These are phyloP conservation scores for Hydropotes inermis DNA, from an alignment of 2,113 vertebrate genomes.

Conservation along the genomic window DNA sequence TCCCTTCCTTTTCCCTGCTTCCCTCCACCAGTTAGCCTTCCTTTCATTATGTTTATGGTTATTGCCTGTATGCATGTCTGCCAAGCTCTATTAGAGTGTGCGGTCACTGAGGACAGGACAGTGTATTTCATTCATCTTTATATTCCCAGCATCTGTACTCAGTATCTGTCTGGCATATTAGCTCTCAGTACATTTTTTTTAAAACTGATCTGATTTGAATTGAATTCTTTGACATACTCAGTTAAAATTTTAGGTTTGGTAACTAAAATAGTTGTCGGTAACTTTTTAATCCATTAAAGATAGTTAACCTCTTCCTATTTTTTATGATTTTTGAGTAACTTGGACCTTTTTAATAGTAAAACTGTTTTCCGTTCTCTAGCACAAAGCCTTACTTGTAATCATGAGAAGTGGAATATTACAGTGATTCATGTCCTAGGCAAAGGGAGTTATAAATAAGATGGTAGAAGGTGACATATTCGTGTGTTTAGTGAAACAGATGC, in stretches of 20 bases:
- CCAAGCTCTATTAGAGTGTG: not conserved
- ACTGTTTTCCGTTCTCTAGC: conserved; percentile 19
- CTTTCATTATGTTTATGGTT: not conserved
- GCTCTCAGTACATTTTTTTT: not conserved
- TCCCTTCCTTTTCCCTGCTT: not conserved
- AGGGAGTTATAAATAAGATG: conserved; percentile 12
- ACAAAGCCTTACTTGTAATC: conserved; percentile 47
- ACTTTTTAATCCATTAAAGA: not conserved
- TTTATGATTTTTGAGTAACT: conserved; percentile 40
- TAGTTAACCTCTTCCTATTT: not conserved
- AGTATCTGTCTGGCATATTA: not conserved
- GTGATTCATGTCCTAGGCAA: conserved; percentile 9
- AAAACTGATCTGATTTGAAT: not conserved
- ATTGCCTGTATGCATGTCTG: not conserved
- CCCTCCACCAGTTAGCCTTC: not conserved
- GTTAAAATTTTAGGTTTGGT: conserved; percentile 4
- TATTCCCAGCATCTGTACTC: not conserved
- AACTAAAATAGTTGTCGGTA: not conserved
- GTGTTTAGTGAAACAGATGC: not conserved
- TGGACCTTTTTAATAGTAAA: conserved; percentile 3
- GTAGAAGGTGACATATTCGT: not conserved
- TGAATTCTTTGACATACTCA: not conserved
- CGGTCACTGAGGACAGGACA: not conserved
- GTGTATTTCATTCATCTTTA: not conserved
- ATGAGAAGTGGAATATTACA: conserved; percentile 40